Evolutionary conservation across 2,888 invertebrate species (phyloP).

Genomic region (Macropis europaea): DNA sequence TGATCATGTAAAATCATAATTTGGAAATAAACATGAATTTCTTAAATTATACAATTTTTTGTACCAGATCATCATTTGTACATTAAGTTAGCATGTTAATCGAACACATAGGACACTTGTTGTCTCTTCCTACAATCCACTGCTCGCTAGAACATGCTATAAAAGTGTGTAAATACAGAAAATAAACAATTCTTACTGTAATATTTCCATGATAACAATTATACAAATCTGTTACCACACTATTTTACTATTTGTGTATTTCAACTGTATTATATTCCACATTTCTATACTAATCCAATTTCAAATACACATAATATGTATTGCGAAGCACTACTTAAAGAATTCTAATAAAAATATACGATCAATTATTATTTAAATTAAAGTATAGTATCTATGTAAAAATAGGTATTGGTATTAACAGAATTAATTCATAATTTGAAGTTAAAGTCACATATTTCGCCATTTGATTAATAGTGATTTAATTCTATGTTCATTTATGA

Average conservation of each 20-base stretch:
- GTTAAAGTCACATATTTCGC: conserved; percentile 17
- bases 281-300: not conserved
- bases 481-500: conserved; percentile 19
- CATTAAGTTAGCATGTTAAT: conserved; percentile 43
- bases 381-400: conserved; percentile 7
- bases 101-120: conserved; percentile 39
- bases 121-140: conserved; percentile 19
- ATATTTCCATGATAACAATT: conserved; percentile 9
- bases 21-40: conserved; percentile 31
- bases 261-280: not conserved
- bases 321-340: not conserved
- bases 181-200: conserved; percentile 1
- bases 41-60: conserved; percentile 49
- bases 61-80: conserved; percentile 58
- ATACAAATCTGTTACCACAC: conserved; percentile 1
- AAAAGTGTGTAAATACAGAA: conserved; percentile 20
- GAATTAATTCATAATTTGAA: conserved; percentile 7
- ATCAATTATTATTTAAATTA: not conserved
- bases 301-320: not conserved
- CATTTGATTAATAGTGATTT: conserved; percentile 28
- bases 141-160: conserved; percentile 21
- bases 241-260: not conserved
- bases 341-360: not conserved
- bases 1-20: conserved; percentile 32
- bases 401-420: conserved; percentile 10